Base-by-base conservation (phyloP, 2,113 vertebrate genomes). In the Campylomormyrus numenius region DNA sequence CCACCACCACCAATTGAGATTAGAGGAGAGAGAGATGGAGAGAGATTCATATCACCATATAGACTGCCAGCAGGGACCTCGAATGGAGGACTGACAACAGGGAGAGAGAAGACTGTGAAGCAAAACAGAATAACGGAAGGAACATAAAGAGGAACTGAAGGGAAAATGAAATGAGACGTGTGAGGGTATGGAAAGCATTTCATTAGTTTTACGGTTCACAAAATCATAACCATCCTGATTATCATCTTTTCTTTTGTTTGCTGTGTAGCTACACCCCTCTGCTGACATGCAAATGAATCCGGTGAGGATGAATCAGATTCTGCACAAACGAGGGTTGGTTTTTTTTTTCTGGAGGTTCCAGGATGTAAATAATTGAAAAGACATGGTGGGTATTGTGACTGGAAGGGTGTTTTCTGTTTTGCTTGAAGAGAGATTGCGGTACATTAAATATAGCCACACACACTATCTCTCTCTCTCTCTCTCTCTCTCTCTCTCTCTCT, bases 361-460 rank as follows among this genome's bases (percentile, higher is more conserved):
- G 62, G 89, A 92, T 88, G 91, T 95, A 92, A 95, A 94, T 94
- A 95, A 95, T 95, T 94, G 90, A 95, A 89, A 90, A 90, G 66
- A 90, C 88, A 90, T 84, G 70, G 70, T 50, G 74, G 53, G 45
- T 77, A 88, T 77, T 89, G 90, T 91, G 93, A 92, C 89, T 92
- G 90, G 89, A 87, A 90, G 92, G 89, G 93, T 94, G 92, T 93
- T 89, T 92, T 93, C 90, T 58, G 17, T 88, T 90, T 91, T 84
- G 91, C 91, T 94, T 83, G 89, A 52, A 39, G 74, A 19, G 74
- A 39, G 35, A 19, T 80, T 42, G 90, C 2, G 7, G 49, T 84
- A 27, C 10, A 87, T 66, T n/a, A 58, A 58, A 35, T 49, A 35
- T 77, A 49, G 24, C 50, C 49, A 19, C 31, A 35, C 74, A 42